Evolutionary conservation across 2,888 invertebrate genomes (phyloP).

Genomic region (Drosophila pegasa): DNA sequence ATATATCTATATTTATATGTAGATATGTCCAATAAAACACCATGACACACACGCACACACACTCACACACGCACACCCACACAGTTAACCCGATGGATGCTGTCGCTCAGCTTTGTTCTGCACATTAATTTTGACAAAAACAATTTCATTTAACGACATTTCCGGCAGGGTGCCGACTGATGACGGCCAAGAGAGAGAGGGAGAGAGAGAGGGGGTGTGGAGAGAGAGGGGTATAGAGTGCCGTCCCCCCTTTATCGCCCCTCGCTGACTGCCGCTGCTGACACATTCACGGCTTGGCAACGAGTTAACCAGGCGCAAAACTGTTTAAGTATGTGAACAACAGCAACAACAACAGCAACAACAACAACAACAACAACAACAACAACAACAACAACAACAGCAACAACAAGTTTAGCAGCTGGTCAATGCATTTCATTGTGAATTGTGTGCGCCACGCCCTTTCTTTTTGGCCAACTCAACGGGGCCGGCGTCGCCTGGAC

Average conservation of each 20-base stretch:
- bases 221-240: too few species aligned
- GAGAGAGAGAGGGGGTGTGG: neutral
- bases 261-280: conserved; percentile 11
- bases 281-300: conserved; percentile 44
- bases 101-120: conserved; percentile 49
- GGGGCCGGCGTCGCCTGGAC: neutral
- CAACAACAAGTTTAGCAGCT: conserved; percentile 31
- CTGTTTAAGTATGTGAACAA: conserved; percentile 67
- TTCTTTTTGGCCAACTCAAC: neutral
- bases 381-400: conserved; percentile 36
- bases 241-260: too few species aligned
- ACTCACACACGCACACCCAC: conserved; percentile 40
- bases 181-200: conserved; percentile 19
- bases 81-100: conserved; percentile 57
- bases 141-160: conserved; percentile 75
- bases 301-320: conserved; percentile 74
- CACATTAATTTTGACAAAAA: conserved; percentile 76
- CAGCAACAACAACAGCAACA: conserved; percentile 44
- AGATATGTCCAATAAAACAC: conserved; percentile 19
- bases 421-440: conserved; percentile 67
- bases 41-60: neutral
- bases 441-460: conserved; percentile 21
- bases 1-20: conserved; percentile 20
- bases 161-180: conserved; percentile 54
- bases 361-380: conserved; percentile 37